Base-by-base conservation (phyloP, 2,113 vertebrate genomes). In the Lichenostomus cassidix region DNA sequence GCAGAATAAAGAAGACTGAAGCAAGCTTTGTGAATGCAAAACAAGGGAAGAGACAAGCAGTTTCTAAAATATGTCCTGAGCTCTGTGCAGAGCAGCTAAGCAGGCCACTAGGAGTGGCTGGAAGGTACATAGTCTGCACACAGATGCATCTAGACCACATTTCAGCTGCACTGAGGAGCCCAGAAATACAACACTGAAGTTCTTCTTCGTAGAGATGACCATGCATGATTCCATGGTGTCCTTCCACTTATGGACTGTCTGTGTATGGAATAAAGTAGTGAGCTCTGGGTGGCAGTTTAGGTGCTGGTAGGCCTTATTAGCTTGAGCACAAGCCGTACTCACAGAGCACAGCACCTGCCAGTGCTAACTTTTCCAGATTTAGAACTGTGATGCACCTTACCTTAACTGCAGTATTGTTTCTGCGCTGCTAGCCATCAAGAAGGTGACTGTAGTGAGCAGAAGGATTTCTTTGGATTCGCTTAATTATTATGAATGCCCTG, bases 251-350 rank as follows among this genome's bases (percentile, higher is more conserved):
- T 0, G 0, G 58, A 15, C 65, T 75, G n/a, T 39, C 24, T 83
- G 44, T 11, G 1, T 19, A 27, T 10, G 10, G 65, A 17, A 35
- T 42, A 35, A 52, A 19, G 46, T 7, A 63, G 25, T 15, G 55
- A 87, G 73, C 20, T 67, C 78, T 74, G 22, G 23, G 20, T 11
- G 7, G 39, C 67, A 46, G 4, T 74, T 67, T 15, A n/a, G 16
- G 25, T 62, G 21, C 59, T 69, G 25, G 60, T 63, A n/a, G 35
- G 25, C 50, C 18, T 94, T 37, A 15, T 11, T 29, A 69, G 41
- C 11, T 47, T 52, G 59, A 60, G n/a, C 3, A 1, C 18, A 39
- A 69, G n/a, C 35, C 0, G 0, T 52, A 11, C 41, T 56, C 24
- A 42, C 12, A 39, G 49, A 71, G 21, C 1, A 1, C 41, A 14